Percentiles rank a stretch among this genome's conserved stretches.
These are phyloP conservation scores for Reticulitermes lucifugus DNA, from an alignment of 2,888 invertebrate species.

Conservation along the genomic window DNA sequence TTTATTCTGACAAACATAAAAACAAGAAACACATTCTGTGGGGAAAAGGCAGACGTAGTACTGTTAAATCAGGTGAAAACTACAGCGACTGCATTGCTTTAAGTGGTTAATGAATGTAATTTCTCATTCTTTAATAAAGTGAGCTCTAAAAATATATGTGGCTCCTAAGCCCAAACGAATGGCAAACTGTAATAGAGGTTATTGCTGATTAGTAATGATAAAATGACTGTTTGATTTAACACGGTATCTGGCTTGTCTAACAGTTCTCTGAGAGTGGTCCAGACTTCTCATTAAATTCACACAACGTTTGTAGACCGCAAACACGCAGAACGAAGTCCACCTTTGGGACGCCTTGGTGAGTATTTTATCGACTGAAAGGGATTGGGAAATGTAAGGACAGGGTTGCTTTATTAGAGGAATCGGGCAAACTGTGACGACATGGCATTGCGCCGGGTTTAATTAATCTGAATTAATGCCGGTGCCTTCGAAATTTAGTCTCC, in stretches of 20 bases:
- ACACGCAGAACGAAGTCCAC: neutral
- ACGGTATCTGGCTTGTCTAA: neutral
- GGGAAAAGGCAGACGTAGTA: too few relatives aligned
- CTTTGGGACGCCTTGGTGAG: neutral
- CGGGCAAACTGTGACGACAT: constrained; percentile 30
- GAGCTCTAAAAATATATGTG: too few relatives aligned
- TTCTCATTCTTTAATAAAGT: too few relatives aligned
- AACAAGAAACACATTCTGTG: too few relatives aligned
- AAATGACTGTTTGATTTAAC: neutral
- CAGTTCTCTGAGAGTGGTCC: neutral
- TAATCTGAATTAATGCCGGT: constrained; percentile 34
- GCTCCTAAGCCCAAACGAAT: too few relatives aligned
- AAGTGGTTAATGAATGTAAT: too few relatives aligned
- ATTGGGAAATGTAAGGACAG: neutral
- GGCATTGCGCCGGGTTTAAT: constrained; percentile 1
- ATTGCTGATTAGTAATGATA: neutral
- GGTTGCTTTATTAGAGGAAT: constrained; percentile 30
- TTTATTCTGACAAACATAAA: too few relatives aligned
- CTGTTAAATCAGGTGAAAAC: too few relatives aligned
- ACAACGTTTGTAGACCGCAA: neutral
- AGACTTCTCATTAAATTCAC: neutral
- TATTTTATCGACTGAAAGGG: constrained; percentile 6
- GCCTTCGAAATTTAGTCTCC: constrained; percentile 31
- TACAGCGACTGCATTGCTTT: too few relatives aligned
- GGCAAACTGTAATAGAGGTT: neutral